Evolutionary conservation across 2,888 invertebrate genomes (phyloP).

Genomic region (Drosophila longiperda): DNA sequence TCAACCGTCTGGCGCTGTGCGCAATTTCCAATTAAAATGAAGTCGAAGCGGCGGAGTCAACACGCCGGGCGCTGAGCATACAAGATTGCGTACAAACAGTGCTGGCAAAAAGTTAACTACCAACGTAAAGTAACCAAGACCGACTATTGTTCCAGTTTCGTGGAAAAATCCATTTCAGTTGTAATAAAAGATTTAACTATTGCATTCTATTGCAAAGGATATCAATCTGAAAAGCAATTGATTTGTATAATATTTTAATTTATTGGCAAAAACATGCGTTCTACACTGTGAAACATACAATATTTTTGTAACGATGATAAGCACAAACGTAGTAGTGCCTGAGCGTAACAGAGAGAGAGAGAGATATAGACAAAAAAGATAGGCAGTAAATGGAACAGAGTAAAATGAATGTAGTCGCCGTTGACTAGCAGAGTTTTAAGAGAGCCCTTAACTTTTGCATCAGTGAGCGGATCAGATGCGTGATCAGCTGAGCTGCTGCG

Average conservation of each 20-base stretch:
- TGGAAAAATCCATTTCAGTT: not conserved
- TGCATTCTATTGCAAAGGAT: not conserved
- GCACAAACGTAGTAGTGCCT: conserved; percentile 16
- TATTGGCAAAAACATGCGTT: conserved; percentile 2
- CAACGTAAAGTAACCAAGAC: not conserved
- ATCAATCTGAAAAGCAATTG: not conserved
- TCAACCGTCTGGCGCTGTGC: conserved; percentile 54
- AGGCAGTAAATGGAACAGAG: conserved; percentile 13
- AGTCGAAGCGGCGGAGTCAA: conserved; percentile 50
- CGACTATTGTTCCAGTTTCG: not conserved
- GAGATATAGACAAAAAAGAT: not conserved
- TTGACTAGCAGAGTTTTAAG: conserved; percentile 1
- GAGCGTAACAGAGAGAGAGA: conserved; percentile 15
- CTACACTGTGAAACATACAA: conserved; percentile 23
- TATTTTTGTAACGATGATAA: conserved; percentile 52
- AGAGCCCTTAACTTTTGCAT: conserved; percentile 10
- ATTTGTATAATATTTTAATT: not conserved
- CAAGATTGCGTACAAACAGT: conserved; percentile 48
- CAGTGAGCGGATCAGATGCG: conserved; percentile 27
- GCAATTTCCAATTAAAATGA: conserved; percentile 76
- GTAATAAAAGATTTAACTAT: not conserved
- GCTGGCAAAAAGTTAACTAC: conserved; percentile 32
- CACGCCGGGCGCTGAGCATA: conserved; percentile 40
- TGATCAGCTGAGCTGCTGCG: conserved; percentile 43
- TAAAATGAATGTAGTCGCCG: not conserved